Base-by-base conservation (phyloP, 2,888 invertebrate species). In the Orgyia antiqua region DNA sequence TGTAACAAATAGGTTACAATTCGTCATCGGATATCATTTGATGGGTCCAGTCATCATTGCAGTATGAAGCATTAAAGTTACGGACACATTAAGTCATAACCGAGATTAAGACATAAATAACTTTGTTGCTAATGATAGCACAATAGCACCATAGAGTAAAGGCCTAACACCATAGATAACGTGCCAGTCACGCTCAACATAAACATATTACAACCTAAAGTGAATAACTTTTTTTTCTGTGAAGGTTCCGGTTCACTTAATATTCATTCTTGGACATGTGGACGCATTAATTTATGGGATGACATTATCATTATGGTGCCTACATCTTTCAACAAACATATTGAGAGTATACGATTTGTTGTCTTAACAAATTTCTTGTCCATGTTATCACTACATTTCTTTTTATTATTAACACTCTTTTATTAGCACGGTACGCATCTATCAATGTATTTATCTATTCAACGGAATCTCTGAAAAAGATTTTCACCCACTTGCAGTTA, bases 81-180 rank as follows among this genome's bases (percentile, higher is more conserved):
- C n/a, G 6, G 15, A 15, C 6, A 4, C 6, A 4, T 15, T 15
- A 15, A 4, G 6, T 4, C 15, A 15, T 6, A 15, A 4, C 15
- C 15, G 6, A 76, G 82, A 84, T 84, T 64, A 83, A 86, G 83
- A 82, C 84, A 80, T 83, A 65, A 80, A 82, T 75, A 68, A 76
- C 69, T 55, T 68, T 59, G 53, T 36, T 46, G 40, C 57, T 63
- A 66, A 73, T 68, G 62, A 67, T 61, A 67, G 64, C 64, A 58
- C 52, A 4, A 10, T 23, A 10, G 10, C 64, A 58, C 52, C 10
- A 10, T 23, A 10, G 10, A 11, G 57, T 65, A 63, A 68, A 75
- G 59, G 61, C 67, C 54, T 79, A 80, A 79, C 70, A 67, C 79
- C 76, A 50, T 58, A 54, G 45, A 60, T 68, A 71, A 73, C 69